Evolutionary conservation across 2,113 vertebrate genomes (phyloP).

Genomic region (Phalacrocorax brasilianus): DNA sequence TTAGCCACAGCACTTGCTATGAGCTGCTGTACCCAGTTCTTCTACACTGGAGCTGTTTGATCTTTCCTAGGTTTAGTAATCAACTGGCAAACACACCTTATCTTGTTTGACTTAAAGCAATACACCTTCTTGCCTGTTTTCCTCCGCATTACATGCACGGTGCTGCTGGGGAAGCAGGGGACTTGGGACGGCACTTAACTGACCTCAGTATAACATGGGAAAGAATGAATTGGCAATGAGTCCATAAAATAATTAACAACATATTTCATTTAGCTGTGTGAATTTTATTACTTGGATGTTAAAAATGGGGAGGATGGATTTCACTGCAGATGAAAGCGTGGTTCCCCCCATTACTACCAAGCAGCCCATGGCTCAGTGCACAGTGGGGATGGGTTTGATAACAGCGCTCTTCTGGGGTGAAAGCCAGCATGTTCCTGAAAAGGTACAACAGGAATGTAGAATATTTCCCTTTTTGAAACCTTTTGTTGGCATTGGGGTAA

Average conservation of each 20-base stretch:
- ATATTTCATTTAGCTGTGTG: constrained; percentile 57
- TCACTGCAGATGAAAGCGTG: background rate
- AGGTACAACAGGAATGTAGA: background rate
- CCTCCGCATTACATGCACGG: fast-evolving
- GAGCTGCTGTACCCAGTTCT: constrained; percentile 18
- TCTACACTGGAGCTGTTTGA: constrained; percentile 47
- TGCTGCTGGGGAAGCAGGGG: background rate
- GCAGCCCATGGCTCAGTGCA: background rate
- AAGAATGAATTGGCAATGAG: background rate
- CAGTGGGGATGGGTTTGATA: background rate
- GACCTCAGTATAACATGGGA: background rate
- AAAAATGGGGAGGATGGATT: constrained; percentile 11
- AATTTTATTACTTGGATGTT: constrained; percentile 54
- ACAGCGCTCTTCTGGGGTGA: background rate
- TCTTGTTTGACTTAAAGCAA: constrained; percentile 13
- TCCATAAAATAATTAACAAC: constrained; percentile 56
- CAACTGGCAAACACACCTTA: background rate
- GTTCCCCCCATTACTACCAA: background rate
- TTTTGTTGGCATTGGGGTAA: background rate
- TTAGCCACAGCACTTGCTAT: constrained; percentile 31
- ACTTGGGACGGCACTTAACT: background rate
- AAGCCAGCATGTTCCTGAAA: background rate
- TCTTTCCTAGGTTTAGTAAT: constrained; percentile 49
- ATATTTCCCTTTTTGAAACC: background rate
- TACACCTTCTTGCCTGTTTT: background rate